Evolutionary conservation across 2,797 vertebrate species (phyloP).

Genomic region (Danio aesculapii): DNA sequence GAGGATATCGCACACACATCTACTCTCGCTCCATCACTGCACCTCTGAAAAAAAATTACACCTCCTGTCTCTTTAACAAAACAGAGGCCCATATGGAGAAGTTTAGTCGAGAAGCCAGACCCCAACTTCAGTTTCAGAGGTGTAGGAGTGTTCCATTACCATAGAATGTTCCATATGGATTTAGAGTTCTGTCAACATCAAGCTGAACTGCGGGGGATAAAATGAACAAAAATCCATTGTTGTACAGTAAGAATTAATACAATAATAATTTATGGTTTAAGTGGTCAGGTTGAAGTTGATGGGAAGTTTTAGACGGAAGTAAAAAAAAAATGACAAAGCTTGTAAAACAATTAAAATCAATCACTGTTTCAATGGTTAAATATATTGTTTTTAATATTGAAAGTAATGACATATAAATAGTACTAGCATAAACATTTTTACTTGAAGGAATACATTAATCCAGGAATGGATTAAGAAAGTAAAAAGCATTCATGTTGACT

Average conservation of each 20-base stretch:
- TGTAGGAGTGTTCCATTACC: slow-evolving; percentile 62
- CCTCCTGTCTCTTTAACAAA: slow-evolving; percentile 67
- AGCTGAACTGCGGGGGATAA: not conserved
- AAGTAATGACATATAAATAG: too few relatives aligned
- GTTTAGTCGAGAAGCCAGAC: slow-evolving; percentile 64
- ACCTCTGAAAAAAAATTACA: slow-evolving; percentile 73
- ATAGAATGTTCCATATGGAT: slow-evolving; percentile 55
- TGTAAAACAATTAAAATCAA: too few relatives aligned
- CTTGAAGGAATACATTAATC: not conserved
- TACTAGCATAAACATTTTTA: slow-evolving; percentile 24
- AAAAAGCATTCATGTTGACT: not conserved
- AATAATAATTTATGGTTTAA: not conserved
- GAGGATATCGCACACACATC: slow-evolving; percentile 65
- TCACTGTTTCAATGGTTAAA: too few relatives aligned
- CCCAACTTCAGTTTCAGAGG: slow-evolving; percentile 60
- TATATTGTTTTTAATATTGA: too few relatives aligned
- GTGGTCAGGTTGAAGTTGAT: not conserved
- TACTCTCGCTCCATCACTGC: slow-evolving; percentile 43
- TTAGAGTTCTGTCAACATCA: slow-evolving; percentile 49
- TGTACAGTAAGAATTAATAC: too few relatives aligned
- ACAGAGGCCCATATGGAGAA: slow-evolving; percentile 70
- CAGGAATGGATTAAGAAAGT: too few relatives aligned
- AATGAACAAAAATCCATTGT: not conserved
- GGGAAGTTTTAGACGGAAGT: not conserved
- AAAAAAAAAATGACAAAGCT: not conserved